Percentiles rank a stretch among this genome's conserved stretches.
Conservation (phyloP, 2,797 vertebrate species). For the Pelochelys cantorii region DNA sequence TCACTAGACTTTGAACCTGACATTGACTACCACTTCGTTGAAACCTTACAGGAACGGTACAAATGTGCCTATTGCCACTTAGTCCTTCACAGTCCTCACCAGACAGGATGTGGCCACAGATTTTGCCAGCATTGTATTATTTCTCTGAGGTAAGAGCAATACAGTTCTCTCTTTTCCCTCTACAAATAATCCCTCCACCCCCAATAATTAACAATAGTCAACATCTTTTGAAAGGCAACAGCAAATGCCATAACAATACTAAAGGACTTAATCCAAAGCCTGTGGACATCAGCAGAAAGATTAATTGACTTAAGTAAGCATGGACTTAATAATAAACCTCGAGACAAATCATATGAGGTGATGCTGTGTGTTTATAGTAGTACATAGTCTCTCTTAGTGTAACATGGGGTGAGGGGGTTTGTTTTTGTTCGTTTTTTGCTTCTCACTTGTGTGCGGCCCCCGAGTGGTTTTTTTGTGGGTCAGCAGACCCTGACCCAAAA, state of each 20-base stretch:
- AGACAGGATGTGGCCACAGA: conserved; percentile 93
- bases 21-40: conserved; percentile 82
- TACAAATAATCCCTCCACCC: rapidly evolving
- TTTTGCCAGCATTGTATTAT: conserved; percentile 91
- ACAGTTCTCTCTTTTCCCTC: not conserved
- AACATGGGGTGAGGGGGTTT: too few species aligned
- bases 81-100: conserved; percentile 91
- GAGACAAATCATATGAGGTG: not conserved
- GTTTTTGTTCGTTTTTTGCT: too few species aligned
- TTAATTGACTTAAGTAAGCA: not conserved
- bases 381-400: not conserved
- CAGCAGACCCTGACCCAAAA: too few species aligned
- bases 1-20: conserved; percentile 87
- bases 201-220: not conserved
- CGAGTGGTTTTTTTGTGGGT: too few species aligned
- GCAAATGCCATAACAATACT: rapidly evolving
- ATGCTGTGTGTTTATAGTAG: not conserved
- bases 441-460: too few species aligned
- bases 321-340: rapidly evolving
- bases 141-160: conserved; percentile 82
- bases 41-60: conserved; percentile 87
- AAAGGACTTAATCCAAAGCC: rapidly evolving
- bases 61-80: conserved; percentile 86
- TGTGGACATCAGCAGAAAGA: not conserved
- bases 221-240: rapidly evolving